Conservation (phyloP, 2,888 invertebrate species). For the Branchellion lobata region DNA sequence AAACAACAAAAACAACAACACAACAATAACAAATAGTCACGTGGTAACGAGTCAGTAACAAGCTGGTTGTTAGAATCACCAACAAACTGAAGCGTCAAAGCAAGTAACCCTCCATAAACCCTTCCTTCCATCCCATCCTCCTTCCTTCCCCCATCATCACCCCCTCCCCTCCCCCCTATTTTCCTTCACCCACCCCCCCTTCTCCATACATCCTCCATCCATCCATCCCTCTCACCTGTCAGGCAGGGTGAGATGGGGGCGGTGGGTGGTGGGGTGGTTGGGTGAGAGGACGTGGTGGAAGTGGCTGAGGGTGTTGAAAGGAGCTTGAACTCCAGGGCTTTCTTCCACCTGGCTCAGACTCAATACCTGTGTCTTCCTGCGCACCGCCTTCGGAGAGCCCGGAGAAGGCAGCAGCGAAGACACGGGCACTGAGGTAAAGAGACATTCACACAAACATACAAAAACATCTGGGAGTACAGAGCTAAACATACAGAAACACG, state of each 20-base stretch:
- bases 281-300: too few relatives aligned
- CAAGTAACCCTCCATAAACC: too few relatives aligned
- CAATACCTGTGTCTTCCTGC: neutral
- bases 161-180: too few relatives aligned
- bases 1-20: too few relatives aligned
- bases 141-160: too few relatives aligned
- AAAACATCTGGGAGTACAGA: neutral
- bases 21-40: too few relatives aligned
- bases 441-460: neutral
- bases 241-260: neutral
- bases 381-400: neutral
- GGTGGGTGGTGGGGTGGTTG: neutral
- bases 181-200: too few relatives aligned
- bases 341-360: constrained; percentile 9
- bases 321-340: neutral
- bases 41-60: too few relatives aligned
- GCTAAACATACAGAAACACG: neutral
- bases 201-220: neutral
- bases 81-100: too few relatives aligned
- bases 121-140: too few relatives aligned
- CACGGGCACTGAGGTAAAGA: neutral
- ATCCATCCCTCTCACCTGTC: neutral
- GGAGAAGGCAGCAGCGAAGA: neutral
- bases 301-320: neutral
- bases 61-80: too few relatives aligned